Conservation (phyloP, 1,140 invertebrate species). For the Portunus trituberculatus region DNA sequence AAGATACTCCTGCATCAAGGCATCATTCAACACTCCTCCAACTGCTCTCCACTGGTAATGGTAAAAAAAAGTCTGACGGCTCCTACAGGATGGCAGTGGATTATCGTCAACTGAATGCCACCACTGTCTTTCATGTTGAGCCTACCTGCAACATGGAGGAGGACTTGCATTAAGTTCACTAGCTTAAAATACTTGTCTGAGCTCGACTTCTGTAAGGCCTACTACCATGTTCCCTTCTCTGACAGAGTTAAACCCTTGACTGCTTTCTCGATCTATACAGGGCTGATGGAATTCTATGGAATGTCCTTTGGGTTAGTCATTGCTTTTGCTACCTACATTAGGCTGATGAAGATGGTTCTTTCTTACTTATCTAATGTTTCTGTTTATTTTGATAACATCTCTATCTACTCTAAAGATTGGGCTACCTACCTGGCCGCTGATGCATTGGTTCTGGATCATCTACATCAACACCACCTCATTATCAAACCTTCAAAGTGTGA, state of each 20-base stretch:
- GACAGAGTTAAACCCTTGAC: background rate
- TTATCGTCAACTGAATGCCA: constrained; percentile 41
- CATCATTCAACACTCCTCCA: constrained; percentile 50
- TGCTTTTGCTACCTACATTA: constrained; percentile 53
- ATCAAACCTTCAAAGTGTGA: background rate
- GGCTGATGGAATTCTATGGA: constrained; percentile 40
- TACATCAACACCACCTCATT: background rate
- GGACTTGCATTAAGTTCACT: constrained; percentile 60
- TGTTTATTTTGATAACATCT: constrained; percentile 64
- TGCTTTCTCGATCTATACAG: constrained; percentile 39
- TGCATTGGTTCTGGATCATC: background rate
- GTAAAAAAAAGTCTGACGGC: constrained; percentile 54
- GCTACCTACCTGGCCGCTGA: constrained; percentile 14
- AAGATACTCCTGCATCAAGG: background rate
- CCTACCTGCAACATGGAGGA: constrained; percentile 41
- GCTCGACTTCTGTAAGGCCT: constrained; percentile 42
- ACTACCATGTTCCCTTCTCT: constrained; percentile 38
- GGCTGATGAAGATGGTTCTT: constrained; percentile 54
- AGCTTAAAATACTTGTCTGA: constrained; percentile 40
- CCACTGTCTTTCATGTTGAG: constrained; percentile 46
- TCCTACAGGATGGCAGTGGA: constrained; percentile 55
- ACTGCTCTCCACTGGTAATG: constrained; percentile 56
- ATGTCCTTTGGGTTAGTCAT: constrained; percentile 28
- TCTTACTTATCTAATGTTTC: background rate
- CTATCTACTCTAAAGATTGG: constrained; percentile 3